Conservation (phyloP, 2,113 vertebrate species). For the Isichthys henryi region DNA sequence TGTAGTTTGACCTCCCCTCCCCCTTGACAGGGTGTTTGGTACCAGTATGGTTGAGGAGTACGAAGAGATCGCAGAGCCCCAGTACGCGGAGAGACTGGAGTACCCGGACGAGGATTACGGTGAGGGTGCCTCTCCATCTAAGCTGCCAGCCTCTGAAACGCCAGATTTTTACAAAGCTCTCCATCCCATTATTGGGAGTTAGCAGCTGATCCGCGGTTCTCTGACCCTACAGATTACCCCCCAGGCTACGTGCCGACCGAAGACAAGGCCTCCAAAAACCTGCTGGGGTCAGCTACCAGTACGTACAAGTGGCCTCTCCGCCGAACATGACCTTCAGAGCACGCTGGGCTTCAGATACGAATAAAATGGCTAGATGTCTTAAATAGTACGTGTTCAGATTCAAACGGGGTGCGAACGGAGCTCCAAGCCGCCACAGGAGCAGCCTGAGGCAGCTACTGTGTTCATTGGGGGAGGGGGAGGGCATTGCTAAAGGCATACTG, state of each 20-base stretch:
- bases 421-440: background rate
- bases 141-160: background rate
- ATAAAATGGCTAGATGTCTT: background rate
- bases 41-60: slow-evolving; percentile 99
- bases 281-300: slow-evolving; percentile 95
- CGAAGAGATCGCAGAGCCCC: slow-evolving; percentile 94
- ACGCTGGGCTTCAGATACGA: background rate
- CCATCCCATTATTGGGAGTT: background rate
- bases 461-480: background rate
- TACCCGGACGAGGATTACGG: slow-evolving; percentile 92
- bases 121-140: slow-evolving; percentile 40
- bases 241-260: slow-evolving; percentile 81
- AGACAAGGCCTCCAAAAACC: slow-evolving; percentile 89
- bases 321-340: background rate
- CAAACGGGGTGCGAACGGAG: background rate
- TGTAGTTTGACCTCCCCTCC: background rate
- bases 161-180: background rate
- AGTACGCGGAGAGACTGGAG: slow-evolving; percentile 87
- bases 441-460: background rate
- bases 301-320: slow-evolving; percentile 43
- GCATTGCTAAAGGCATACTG: background rate
- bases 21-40: slow-evolving; percentile 80
- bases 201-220: slow-evolving; percentile 21
- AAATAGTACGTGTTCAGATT: background rate
- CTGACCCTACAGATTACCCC: slow-evolving; percentile 72